phyloP scores from a whole-genome alignment of 2,113 vertebrate genomes.

The Pteropus alecto region DNA sequence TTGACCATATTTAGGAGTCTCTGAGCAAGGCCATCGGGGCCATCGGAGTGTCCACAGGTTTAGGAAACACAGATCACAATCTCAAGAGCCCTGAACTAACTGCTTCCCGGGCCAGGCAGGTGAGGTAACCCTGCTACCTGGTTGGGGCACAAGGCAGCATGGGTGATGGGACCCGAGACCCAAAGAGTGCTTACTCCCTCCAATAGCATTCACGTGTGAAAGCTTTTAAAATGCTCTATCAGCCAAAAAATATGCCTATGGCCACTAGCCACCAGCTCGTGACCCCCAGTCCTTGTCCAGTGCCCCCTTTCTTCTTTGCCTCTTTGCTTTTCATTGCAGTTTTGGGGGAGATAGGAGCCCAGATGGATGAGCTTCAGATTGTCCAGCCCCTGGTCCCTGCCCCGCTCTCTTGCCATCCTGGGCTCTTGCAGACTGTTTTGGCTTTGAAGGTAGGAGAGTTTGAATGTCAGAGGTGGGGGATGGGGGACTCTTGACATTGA shows the following conservation, averaged over 20 bases:
- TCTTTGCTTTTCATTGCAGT: not conserved
- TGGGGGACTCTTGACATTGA: not conserved
- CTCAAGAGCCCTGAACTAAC: not conserved
- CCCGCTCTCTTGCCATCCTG: not conserved
- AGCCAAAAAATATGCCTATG: not conserved
- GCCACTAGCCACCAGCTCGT: not conserved
- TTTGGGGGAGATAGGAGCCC: not conserved
- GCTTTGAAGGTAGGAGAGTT: not conserved
- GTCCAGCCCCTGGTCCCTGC: not conserved
- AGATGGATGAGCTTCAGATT: not conserved
- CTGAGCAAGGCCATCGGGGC: not conserved
- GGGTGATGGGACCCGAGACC: fast-evolving
- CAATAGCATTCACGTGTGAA: not conserved
- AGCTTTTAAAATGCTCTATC: not conserved
- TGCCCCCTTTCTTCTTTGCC: not conserved
- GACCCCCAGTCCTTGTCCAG: not conserved
- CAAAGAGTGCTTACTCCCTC: no score
- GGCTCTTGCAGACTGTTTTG: not conserved
- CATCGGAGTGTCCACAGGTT: not conserved
- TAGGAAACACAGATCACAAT: not conserved
- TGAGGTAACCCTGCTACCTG: fast-evolving
- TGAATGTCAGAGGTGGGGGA: no score
- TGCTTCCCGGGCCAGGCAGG: not conserved
- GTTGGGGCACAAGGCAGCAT: not conserved
- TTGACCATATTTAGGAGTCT: not conserved